Evolutionary conservation across 92 coral and sea anemone genomes (phyloP), one percentile per base, ranked within the genome.

Genomic region (Zoanthus sansibaricus): DNA sequence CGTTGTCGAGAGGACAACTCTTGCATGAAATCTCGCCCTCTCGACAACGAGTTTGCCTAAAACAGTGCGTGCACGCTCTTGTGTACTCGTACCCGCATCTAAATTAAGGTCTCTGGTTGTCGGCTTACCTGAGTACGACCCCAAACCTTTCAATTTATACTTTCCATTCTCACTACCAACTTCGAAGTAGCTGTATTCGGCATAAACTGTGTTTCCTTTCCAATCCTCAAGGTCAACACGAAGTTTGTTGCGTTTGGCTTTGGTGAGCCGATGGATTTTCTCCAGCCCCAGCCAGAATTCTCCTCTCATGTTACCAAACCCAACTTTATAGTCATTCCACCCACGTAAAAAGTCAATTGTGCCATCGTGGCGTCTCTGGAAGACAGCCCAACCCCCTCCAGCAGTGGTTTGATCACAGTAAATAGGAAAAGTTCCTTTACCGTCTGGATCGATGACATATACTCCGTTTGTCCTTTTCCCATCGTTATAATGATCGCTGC

Each of bases 371-470:
- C 69, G 69, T 62, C 69, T 62, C 69, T 78, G 83, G 52, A 78
- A 46, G 15, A 51, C 66, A 0, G 83, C 54, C 83, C 83, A 78
- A 7, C 83, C 83, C 54, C 83, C 83, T 15, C 83, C 83, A 17
- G 83, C 64, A 5, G 18, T 78, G 45, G 83, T 48, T 12, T 17
- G 64, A 59, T 78, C 83, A 21, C 83, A 78, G 61, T 48, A 78
- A 16, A 78, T 71, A 13, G 45, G 47, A 78, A 78, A 78, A 5
- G 9, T 6, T 46, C 83, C 83, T 58, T 54, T 64, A n/a, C 70
- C 20, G 59, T 78, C 83, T 16, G 83, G 83, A 25, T 78, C 10
- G 13, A 78, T 6, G 45, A 6, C 17, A 46, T 78, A 78, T 33
- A 78, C 49, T 4, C 71, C 83, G 21, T 64, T 51, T 62, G 69